Base-by-base conservation (phyloP, 1,140 invertebrate species). In the Drosophila lacertosa region DNA sequence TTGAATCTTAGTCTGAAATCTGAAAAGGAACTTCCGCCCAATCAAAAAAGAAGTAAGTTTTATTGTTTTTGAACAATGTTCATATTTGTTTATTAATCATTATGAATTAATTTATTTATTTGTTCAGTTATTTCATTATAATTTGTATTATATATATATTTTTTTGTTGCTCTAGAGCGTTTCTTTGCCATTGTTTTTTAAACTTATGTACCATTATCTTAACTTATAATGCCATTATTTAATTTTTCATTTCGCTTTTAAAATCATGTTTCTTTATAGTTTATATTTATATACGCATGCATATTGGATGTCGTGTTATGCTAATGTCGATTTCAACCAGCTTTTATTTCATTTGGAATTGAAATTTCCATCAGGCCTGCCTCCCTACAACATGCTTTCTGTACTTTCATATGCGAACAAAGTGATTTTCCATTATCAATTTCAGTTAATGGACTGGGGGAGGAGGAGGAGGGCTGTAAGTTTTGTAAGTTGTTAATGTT, bases 81-180 rank as follows among this genome's bases (percentile, higher is more conserved):
- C 86, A 86, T 89, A 89, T 89, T 89, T 80, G 77, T 86, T 89
- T 89, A 89, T 71, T 89, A 89, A 89, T 89, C 75, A 84, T 80
- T 89, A 86, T 84, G 82, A 84, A 84, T 89, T 89, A 86, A 86
- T 90, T 89, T 89, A 89, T 89, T 83, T 89, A 89, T 76, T 89
- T 86, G 69, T 81, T 81, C 81, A 81, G 77, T 89, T 86, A 83
- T 89, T 82, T 88, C 76, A 80, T 83, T 89, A 83, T 89, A 89
- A 76, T 89, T 89, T 86, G 66, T 89, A 82, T 83, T 74, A 69
- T 76, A 80, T 79, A 89, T 84, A 65, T 71, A 63, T 70, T 80
- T 83, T 84, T 77, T 80, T 69, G 73, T 77, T 86, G 81, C 81
- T 84, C 81, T 84, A 84, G 73, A 84, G 81, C 81, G 55, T 74